A percentile compares a stretch with the other conserved stretches of the same genome.
These are phyloP conservation scores for Sesia bembeciformis DNA, from an alignment of 2,888 invertebrate species.

Conservation along the genomic window DNA sequence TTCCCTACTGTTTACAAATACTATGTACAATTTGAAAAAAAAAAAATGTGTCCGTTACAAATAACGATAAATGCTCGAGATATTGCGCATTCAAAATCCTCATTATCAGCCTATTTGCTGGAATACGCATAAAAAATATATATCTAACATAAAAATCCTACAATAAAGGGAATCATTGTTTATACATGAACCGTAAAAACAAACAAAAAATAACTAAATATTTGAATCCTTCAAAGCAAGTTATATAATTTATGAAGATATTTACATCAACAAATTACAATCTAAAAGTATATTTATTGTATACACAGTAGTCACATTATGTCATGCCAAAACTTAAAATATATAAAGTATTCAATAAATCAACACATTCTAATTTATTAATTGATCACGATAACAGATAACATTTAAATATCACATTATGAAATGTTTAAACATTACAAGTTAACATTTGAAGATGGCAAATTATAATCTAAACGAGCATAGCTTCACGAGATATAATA, in stretches of 20 bases:
- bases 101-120: too few species aligned
- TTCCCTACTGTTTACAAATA: background rate
- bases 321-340: slow-evolving; percentile 40
- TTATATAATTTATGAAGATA: slow-evolving; percentile 11
- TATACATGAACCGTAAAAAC: too few species aligned
- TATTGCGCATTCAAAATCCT: too few species aligned
- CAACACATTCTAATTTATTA: slow-evolving; percentile 22
- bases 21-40: background rate
- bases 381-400: slow-evolving; percentile 67
- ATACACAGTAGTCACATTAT: slow-evolving; percentile 21
- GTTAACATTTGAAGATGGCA: slow-evolving; percentile 53
- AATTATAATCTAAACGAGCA: slow-evolving; percentile 30
- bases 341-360: slow-evolving; percentile 8
- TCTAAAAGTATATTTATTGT: slow-evolving; percentile 19
- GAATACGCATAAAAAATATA: too few species aligned
- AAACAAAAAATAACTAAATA: too few species aligned
- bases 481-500: too few species aligned
- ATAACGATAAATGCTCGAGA: too few species aligned
- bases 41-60: too few species aligned
- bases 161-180: too few species aligned
- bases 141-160: too few species aligned
- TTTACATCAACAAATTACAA: slow-evolving; percentile 48
- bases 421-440: slow-evolving; percentile 53
- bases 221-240: too few species aligned
- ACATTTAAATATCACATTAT: slow-evolving; percentile 72